Base-by-base conservation (phyloP, 1,140 invertebrate genomes). In the Glomeris maerens region DNA sequence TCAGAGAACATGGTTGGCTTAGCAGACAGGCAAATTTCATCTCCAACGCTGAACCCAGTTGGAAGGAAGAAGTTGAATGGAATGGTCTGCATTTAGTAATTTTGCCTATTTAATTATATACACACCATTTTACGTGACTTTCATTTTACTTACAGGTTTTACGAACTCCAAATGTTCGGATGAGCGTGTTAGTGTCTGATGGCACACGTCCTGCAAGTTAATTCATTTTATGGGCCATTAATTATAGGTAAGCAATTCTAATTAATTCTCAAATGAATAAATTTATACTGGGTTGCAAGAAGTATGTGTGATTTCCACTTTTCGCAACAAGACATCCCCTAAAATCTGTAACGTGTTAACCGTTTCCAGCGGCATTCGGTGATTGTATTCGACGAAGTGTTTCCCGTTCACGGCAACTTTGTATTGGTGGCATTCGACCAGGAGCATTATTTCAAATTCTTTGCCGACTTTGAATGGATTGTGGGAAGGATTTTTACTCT, bases 331-430 rank as follows among this genome's bases (percentile, higher is more conserved):
- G 29, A 62, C 56, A 47, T 60, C 60, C 21, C 62, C 62, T 23
- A 53, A 23, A 23, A 62, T 57, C 21, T 53, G 29, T 27, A 64
- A 54, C 29, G 56, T 55, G 10, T 36, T 52, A 2, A 60, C 52
- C 25, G 57, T 53, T 4, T 57, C 38, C 7, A 59, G 29, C 10
- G 54, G 52, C 27, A 55, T 52, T 2, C 62, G 55, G 49, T 60
- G 60, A 10, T 52, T 50, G 38, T 57, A 64, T 7, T 50, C 44
- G 0, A 57, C 50, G 50, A 60, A 62, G 45, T 48, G 54, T 20
- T 58, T 56, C 21, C 54, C 59, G 50, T 62, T 59, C 10, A 63
- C 54, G 41, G 59, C 60, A 22, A 61, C 45, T 27, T 26, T 46
- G 22, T 46, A 46, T 7, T 27, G 21, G 29, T 46, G 21, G n/a